These are phyloP conservation scores for Dimorphilus gyrociliatus DNA, from an alignment of 2,888 invertebrate genomes.

Conservation along the genomic window DNA sequence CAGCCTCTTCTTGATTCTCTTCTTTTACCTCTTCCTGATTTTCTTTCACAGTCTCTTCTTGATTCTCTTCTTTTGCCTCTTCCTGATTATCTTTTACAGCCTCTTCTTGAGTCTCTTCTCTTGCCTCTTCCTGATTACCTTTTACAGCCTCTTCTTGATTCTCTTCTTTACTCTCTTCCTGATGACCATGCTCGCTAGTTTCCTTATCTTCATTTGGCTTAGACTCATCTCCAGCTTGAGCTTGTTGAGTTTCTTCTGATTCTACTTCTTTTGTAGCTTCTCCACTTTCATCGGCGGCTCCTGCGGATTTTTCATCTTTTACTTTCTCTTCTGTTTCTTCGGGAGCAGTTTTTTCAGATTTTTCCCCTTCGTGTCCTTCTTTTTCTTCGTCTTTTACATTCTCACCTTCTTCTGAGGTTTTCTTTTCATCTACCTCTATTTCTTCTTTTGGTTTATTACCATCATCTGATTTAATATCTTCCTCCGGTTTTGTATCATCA, in stretches of 20 bases:
- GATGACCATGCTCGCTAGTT: conserved; percentile 2
- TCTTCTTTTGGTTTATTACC: conserved; percentile 3
- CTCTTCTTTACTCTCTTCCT: conserved; percentile 4
- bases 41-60: too few relatives aligned
- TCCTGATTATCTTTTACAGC: too few relatives aligned
- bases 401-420: conserved; percentile 5
- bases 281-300: conserved; percentile 3
- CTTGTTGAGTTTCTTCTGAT: conserved; percentile 2
- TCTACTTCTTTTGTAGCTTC: conserved; percentile 2
- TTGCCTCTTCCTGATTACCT: too few relatives aligned
- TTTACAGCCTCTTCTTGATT: conserved; percentile 6
- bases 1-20: too few relatives aligned
- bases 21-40: too few relatives aligned
- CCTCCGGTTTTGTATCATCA: not conserved
- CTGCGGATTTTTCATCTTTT: conserved; percentile 4
- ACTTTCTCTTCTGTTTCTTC: conserved; percentile 4
- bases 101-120: too few relatives aligned
- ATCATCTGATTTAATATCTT: not conserved
- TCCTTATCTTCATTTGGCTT: conserved; percentile 1
- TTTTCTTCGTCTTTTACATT: too few relatives aligned
- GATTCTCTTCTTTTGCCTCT: too few relatives aligned
- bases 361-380: too few relatives aligned
- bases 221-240: conserved; percentile 2
- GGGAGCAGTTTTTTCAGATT: conserved; percentile 2
- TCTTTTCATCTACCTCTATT: conserved; percentile 4